Conservation (phyloP, 2,888 invertebrate species). For the Sarcophaga rosellei region DNA sequence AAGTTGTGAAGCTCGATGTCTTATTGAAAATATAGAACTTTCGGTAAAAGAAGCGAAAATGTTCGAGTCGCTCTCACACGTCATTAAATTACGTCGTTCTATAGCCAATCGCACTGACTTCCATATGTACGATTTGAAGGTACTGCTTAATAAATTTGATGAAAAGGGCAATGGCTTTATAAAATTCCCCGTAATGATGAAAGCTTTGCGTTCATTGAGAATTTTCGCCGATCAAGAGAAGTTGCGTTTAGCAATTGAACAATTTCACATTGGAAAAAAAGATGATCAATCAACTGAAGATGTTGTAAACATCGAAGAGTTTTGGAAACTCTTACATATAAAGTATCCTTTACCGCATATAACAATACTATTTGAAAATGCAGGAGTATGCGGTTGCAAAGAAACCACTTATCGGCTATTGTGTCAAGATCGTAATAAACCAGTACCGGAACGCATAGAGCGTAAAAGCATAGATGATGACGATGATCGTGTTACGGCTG, state of each 20-base stretch:
- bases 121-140: conserved; percentile 71
- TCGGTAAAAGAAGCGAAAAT: conserved; percentile 67
- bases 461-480: background rate
- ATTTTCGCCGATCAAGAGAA: conserved; percentile 71
- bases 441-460: conserved; percentile 25
- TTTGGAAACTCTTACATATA: conserved; percentile 72
- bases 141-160: conserved; percentile 71
- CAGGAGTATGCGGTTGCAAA: conserved; percentile 69
- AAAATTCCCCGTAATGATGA: conserved; percentile 68
- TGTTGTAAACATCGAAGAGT: conserved; percentile 70
- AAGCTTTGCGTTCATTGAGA: conserved; percentile 69
- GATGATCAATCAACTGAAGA: conserved; percentile 69
- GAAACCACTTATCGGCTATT: conserved; percentile 76
- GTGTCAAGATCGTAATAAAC: conserved; percentile 72
- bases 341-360: conserved; percentile 72
- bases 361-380: conserved; percentile 63
- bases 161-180: conserved; percentile 69
- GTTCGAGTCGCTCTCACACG: conserved; percentile 70
- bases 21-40: conserved; percentile 72
- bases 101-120: conserved; percentile 71
- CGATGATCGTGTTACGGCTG: conserved; percentile 67
- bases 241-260: conserved; percentile 68
- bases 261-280: conserved; percentile 72
- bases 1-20: conserved; percentile 70
- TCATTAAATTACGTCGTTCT: conserved; percentile 73